Evolutionary conservation across 1,140 invertebrate genomes (phyloP), one percentile per base, ranked within the genome.

Genomic region (Parapsyche elsis): DNA sequence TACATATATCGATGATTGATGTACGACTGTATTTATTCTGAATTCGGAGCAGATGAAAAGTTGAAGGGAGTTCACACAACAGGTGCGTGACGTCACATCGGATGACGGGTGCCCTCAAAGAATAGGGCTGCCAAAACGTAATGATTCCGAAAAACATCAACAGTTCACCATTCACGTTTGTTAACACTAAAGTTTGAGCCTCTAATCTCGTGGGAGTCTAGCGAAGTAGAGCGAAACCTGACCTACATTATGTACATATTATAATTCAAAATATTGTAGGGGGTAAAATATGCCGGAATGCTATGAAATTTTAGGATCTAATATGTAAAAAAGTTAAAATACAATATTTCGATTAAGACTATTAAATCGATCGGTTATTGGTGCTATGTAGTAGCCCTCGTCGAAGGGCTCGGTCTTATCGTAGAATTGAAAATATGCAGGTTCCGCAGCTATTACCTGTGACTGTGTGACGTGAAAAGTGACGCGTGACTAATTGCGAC

Each of bases 401-500:
- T 1, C n/a, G 24, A 67, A 12, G 21, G 61, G 9, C 12, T n/a
- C 12, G 10, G 14, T 67, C 61, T 67, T 67, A 67, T 67, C 24
- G 61, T 53, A 12, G 49, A 53, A 53, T 53, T 53, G n/a, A 26
- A 76, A 45, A 64, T 64, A 67, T 77, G 57, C 59, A 57, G 75
- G 53, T 64, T 64, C 38, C 21, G 26, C 16, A n/a, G 44, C n/a
- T n/a, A 53, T 74, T 75, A 59, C 75, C 75, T 53, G 45, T 64
- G 71, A 53, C 71, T 75, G 38, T 49, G 76, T 74, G 74, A 82
- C 78, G 74, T 82, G 81, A 61, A 57, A 76, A 82, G 79, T 82
- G 81, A 82, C 53, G 81, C 78, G 81, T 67, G 71, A 59, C 75
- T 82, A 82, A 82, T 82, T 59, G 59, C 78, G 77, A 79, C 81